Percentiles rank a stretch among this genome's conserved stretches.
phyloP scores from a whole-genome alignment of 2,888 invertebrate genomes.

The Entomobrya proxima region DNA sequence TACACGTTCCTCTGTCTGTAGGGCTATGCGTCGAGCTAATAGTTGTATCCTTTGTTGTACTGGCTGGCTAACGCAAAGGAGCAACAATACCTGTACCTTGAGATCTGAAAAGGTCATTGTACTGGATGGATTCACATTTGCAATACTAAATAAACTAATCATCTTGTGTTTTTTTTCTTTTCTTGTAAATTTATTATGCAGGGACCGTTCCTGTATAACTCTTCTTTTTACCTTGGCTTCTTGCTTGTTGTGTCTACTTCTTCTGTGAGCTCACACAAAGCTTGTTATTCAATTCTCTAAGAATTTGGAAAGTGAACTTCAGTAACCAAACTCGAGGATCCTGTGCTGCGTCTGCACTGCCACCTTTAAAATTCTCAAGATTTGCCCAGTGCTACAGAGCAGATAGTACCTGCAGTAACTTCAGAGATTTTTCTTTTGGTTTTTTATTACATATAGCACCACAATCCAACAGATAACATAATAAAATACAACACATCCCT shows the following conservation, averaged over 20 bases:
- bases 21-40: background rate
- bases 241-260: background rate
- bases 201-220: constrained; percentile 24
- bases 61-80: background rate
- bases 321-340: constrained; percentile 5
- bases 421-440: background rate
- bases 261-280: constrained; percentile 30
- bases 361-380: background rate
- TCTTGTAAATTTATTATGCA: constrained; percentile 34
- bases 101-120: constrained; percentile 59
- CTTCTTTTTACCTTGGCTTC: constrained; percentile 38
- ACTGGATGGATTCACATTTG: constrained; percentile 54
- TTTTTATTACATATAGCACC: constrained; percentile 6
- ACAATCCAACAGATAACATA: background rate
- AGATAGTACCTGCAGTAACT: constrained; percentile 5
- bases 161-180: constrained; percentile 43
- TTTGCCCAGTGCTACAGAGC: background rate
- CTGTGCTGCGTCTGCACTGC: background rate
- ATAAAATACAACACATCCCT: background rate
- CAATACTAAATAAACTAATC: constrained; percentile 39
- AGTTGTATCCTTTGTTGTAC: background rate
- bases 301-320: constrained; percentile 62
- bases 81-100: constrained; percentile 23
- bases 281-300: constrained; percentile 37
- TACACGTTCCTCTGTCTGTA: constrained; percentile 7